Evolutionary conservation across 2,888 invertebrate species (phyloP).

Genomic region (Dendrolimus pini): DNA sequence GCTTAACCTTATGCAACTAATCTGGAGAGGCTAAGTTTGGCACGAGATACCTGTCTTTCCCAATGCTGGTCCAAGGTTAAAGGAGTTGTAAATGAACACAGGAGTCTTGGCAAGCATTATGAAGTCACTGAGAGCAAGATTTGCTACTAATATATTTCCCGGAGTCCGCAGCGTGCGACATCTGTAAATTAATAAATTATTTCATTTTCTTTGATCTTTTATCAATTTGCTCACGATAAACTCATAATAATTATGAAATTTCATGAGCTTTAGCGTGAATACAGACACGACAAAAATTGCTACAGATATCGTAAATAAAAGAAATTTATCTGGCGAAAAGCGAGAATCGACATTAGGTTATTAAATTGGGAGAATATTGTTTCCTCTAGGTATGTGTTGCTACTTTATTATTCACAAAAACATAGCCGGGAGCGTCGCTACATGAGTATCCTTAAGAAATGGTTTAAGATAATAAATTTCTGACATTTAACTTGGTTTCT

Average conservation of each 20-base stretch:
- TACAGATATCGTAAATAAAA: neutral
- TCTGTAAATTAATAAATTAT: slow-evolving; percentile 54
- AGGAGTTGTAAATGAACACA: slow-evolving; percentile 84
- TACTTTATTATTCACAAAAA: too few relatives aligned
- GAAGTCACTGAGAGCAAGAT: slow-evolving; percentile 85
- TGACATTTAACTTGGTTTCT: too few relatives aligned
- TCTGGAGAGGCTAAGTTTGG: neutral
- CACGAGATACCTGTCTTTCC: slow-evolving; percentile 79
- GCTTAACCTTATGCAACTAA: too few relatives aligned
- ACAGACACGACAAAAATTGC: neutral
- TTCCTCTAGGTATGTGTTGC: too few relatives aligned
- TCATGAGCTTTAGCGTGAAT: neutral
- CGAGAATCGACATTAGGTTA: too few relatives aligned
- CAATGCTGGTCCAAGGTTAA: slow-evolving; percentile 82
- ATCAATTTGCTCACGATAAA: neutral
- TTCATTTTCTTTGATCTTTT: neutral
- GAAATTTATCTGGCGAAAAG: too few relatives aligned
- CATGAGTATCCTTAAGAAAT: too few relatives aligned
- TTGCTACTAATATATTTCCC: slow-evolving; percentile 84
- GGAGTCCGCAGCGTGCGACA: slow-evolving; percentile 83
- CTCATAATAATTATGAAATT: neutral
- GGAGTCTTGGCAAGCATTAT: slow-evolving; percentile 84
- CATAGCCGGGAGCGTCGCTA: too few relatives aligned
- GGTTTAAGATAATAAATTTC: too few relatives aligned
- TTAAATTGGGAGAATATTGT: too few relatives aligned